A percentile compares a stretch with the other conserved stretches of the same genome.
phyloP scores from a whole-genome alignment of 2,113 vertebrate genomes.

The Lonchura striata region DNA sequence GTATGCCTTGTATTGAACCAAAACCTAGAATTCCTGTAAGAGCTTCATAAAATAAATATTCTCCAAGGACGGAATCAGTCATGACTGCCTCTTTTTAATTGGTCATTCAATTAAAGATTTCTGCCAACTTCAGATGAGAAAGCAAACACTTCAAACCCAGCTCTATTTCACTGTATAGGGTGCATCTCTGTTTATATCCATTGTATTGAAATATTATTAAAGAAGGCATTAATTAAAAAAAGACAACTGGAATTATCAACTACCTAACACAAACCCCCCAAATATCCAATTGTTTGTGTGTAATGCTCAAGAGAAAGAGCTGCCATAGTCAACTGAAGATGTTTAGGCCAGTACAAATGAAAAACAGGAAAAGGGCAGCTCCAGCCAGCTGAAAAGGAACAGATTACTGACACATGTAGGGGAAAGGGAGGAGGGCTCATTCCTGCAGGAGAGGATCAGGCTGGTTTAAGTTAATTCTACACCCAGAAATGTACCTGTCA shows the following conservation, averaged over 20 bases:
- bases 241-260: not conserved
- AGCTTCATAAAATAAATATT: not conserved
- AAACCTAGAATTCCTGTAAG: not conserved
- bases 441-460: not conserved
- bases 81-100: not conserved
- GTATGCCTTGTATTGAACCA: not conserved
- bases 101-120: not conserved
- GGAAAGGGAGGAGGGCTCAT: not conserved
- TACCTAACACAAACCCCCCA: not conserved
- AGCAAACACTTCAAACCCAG: not conserved
- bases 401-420: not conserved
- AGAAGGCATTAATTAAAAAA: not conserved
- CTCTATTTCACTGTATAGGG: not conserved
- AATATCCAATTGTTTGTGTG: not conserved
- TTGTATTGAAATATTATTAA: not conserved
- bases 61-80: not conserved
- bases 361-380: not conserved
- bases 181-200: not conserved
- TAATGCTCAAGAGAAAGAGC: not conserved
- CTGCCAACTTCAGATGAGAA: not conserved
- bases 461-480: not conserved
- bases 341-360: not conserved
- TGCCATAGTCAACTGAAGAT: not conserved
- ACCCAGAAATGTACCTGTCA: not conserved
- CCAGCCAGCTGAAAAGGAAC: not conserved